Conservation (phyloP, 2,797 vertebrate genomes). For the Syngnathus acus region DNA sequence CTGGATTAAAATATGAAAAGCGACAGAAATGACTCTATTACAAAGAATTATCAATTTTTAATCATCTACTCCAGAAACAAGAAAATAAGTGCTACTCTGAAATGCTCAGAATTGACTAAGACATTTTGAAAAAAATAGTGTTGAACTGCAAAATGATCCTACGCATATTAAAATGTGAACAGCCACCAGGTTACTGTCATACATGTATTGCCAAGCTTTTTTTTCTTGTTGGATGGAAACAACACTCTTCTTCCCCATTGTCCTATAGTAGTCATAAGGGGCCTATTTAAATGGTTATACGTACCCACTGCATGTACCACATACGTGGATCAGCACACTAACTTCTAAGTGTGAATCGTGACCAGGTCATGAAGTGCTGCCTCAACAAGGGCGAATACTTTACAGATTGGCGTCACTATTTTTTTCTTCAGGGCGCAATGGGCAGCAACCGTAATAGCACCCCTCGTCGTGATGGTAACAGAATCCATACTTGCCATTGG, state of each 20-base stretch:
- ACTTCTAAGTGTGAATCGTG: not conserved
- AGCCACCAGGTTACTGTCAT: conserved; percentile 6
- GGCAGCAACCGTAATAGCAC: not conserved
- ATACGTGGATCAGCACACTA: not conserved
- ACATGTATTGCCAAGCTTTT: conserved; percentile 1
- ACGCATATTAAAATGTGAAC: not conserved
- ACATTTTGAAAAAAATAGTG: conserved; percentile 67
- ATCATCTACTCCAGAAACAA: conserved; percentile 71
- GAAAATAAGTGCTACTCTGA: conserved; percentile 62
- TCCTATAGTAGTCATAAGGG: not conserved
- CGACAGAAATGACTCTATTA: conserved; percentile 90
- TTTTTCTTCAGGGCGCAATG: not conserved
- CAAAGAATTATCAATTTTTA: conserved; percentile 87
- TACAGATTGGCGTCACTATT: too few relatives aligned
- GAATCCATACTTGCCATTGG: not conserved
- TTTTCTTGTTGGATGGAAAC: not conserved
- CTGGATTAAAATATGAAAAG: conserved; percentile 86
- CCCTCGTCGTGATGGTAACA: not conserved
- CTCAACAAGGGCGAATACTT: not conserved
- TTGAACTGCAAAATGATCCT: conserved; percentile 48
- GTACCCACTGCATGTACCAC: not conserved
- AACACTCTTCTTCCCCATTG: conserved; percentile 16
- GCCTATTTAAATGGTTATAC: not conserved
- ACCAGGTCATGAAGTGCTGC: not conserved
- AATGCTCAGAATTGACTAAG: conserved; percentile 69